phyloP scores from a whole-genome alignment of 2,797 vertebrate genomes.

The Bradypodion pumilum region DNA sequence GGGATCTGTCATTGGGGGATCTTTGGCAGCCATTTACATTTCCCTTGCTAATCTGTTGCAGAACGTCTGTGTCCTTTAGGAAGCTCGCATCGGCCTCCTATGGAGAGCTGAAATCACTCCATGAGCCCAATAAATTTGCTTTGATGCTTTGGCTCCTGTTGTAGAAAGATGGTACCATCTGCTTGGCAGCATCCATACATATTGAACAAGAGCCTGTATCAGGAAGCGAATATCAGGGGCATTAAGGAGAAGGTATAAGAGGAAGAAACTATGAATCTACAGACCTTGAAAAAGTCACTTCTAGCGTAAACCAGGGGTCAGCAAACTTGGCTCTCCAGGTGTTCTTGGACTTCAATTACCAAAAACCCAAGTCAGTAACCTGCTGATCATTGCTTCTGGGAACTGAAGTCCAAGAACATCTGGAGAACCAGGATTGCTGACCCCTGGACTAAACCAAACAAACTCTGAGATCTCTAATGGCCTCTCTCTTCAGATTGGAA shows the following conservation, averaged over 20 bases:
- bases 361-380: no score
- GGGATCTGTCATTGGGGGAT: not conserved
- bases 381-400: no score
- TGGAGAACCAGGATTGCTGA: no score
- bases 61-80: slow-evolving; percentile 24
- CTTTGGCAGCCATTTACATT: slow-evolving; percentile 21
- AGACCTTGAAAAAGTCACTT: no score
- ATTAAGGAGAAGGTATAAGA: not conserved
- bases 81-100: slow-evolving; percentile 27
- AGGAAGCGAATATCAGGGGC: not conserved
- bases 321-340: no score
- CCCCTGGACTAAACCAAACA: no score
- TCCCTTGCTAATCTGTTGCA: slow-evolving; percentile 26
- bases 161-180: slow-evolving; percentile 21
- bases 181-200: not conserved
- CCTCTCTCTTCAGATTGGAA: slow-evolving; percentile 63
- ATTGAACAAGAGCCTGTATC: not conserved
- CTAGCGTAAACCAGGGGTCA: no score
- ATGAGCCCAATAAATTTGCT: slow-evolving; percentile 13
- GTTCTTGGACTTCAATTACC: no score
- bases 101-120: slow-evolving; percentile 23
- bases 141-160: slow-evolving; percentile 11
- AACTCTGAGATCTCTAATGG: slow-evolving; percentile 69
- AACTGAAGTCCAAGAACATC: no score
- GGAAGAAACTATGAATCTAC: not conserved